phyloP scores from a whole-genome alignment of 2,113 vertebrate genomes.

The Pagrus major region DNA sequence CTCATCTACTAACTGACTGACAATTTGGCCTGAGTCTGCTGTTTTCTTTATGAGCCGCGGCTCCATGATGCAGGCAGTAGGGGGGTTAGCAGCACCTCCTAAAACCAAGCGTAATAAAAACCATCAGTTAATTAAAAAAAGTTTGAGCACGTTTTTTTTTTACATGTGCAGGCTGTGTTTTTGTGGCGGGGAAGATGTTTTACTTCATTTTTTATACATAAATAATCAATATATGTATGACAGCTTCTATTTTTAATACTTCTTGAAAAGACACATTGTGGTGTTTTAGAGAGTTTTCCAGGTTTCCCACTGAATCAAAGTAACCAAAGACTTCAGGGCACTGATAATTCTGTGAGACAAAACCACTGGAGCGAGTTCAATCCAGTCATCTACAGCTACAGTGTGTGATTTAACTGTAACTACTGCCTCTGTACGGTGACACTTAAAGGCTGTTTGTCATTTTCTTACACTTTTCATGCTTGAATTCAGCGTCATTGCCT shows the following conservation, averaged over 20 bases:
- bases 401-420: neutral
- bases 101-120: slow-evolving; percentile 4
- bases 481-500: neutral
- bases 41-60: slow-evolving; percentile 67
- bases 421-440: neutral
- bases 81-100: neutral
- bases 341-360: neutral
- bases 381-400: neutral
- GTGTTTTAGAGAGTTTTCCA: neutral
- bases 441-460: neutral
- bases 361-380: neutral
- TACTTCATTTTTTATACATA: neutral
- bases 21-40: slow-evolving; percentile 70
- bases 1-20: slow-evolving; percentile 72
- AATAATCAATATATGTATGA: neutral
- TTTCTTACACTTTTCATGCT: neutral
- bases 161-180: neutral
- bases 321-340: neutral
- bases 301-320: neutral
- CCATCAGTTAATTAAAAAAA: slow-evolving; percentile 9
- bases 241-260: neutral
- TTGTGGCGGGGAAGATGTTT: neutral
- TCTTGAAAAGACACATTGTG: neutral
- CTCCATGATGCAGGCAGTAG: slow-evolving; percentile 26
- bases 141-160: neutral